A percentile compares a stretch with the other conserved stretches of the same genome.
Conservation (phyloP, 2,113 vertebrate genomes). For the Oncorhynchus clarkii region DNA sequence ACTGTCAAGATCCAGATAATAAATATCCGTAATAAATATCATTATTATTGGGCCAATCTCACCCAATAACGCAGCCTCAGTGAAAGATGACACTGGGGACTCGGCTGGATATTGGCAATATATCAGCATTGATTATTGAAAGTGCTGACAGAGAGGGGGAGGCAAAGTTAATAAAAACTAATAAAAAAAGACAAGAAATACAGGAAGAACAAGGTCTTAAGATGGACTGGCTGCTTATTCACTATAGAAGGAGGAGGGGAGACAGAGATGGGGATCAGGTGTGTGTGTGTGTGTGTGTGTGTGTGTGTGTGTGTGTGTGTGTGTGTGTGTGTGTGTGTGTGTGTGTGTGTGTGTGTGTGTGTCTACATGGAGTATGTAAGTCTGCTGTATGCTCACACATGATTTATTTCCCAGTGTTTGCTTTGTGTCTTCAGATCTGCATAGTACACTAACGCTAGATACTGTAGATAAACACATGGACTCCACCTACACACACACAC, state of each 20-base stretch:
- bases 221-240: conserved; percentile 71
- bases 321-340: too few species aligned
- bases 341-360: too few species aligned
- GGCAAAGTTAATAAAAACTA: conserved; percentile 83
- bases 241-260: conserved; percentile 29
- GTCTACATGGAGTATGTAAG: background rate
- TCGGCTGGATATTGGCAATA: conserved; percentile 79
- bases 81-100: conserved; percentile 78
- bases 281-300: conserved; percentile 12
- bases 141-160: conserved; percentile 75
- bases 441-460: too few species aligned
- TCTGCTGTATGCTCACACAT: background rate
- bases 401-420: conserved; percentile 20
- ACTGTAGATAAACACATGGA: conserved; percentile 5
- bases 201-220: conserved; percentile 74
- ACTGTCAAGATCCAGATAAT: conserved; percentile 73
- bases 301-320: conserved; percentile 5
- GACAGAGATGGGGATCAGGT: conserved; percentile 24
- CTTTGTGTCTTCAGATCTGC: background rate
- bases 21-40: conserved; percentile 83
- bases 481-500: conserved; percentile 43
- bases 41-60: conserved; percentile 80
- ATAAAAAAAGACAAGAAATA: conserved; percentile 76
- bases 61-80: conserved; percentile 70
- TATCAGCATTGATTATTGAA: conserved; percentile 83